Base-by-base conservation (phyloP, 2,797 vertebrate species). In the Hippocampus kuda region DNA sequence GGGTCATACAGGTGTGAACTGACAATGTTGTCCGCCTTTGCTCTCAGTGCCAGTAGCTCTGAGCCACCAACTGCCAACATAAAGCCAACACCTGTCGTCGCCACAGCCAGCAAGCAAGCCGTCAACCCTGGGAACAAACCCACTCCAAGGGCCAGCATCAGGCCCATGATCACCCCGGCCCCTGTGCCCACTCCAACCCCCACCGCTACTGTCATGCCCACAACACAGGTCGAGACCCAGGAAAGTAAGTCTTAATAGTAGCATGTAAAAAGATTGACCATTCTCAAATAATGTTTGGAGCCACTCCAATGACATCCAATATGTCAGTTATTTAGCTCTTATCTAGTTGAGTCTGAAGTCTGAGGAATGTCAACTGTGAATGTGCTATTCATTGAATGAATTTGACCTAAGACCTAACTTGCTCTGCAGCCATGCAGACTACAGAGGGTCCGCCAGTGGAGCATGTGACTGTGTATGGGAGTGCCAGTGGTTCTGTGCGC, bases 51-150 rank as follows among this genome's bases (percentile, higher is more conserved):
- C 60, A 98, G 93, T 80, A 90, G 92, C 66, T 96, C 95, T 34
- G 97, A 99, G 75, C 93, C 96, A 44, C 97, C 97, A 22, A 99
- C 97, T 67, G 97, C 97, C 72, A 99, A 98, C 83, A 99, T 99
- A 77, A 99, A 98, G 79, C 97, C 97, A 61, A 99, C 97, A 22
- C 97, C 97, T 68, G 92, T 98, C 66, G 95, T 93, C 24, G 92
- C 96, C 41, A 92, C 95, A 30, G 91, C 91, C 60, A 94, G 95
- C 88, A 99, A 99, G 87, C 94, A 96, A 78, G 91, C 93, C 15
- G 93, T 93, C 62, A 96, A 94, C 74, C 92, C 96, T 18, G 95
- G 94, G 0, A 98, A 95, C 88, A 98, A 99, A 74, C 91, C 97
- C 65, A 98, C 97, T 30, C 97, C 97, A 1, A 90, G 97, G 75